Evolutionary conservation across 2,888 invertebrate species (phyloP).

Genomic region (Limnephilus lunatus): DNA sequence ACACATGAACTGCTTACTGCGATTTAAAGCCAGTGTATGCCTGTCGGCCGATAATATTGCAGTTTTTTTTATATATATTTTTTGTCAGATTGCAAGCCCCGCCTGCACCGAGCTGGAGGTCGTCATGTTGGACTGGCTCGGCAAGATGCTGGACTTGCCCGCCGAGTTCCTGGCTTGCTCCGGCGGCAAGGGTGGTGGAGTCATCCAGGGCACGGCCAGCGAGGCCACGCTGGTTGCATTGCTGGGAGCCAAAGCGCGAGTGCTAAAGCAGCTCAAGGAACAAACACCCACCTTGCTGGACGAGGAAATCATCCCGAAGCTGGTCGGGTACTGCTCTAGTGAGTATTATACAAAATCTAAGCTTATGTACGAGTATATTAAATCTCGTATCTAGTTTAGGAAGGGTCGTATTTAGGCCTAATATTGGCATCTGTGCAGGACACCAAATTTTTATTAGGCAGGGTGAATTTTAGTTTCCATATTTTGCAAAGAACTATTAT

Average conservation of each 20-base stretch:
- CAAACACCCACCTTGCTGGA: constrained; percentile 87
- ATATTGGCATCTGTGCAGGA: neutral
- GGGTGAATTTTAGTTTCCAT: neutral
- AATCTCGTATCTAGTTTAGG: neutral
- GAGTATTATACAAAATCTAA: constrained; percentile 70
- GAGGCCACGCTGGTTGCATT: constrained; percentile 95
- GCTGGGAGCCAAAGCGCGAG: constrained; percentile 90
- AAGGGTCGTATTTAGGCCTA: neutral
- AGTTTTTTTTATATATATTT: neutral
- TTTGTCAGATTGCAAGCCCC: constrained; percentile 89
- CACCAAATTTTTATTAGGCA: neutral
- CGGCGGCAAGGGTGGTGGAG: constrained; percentile 92
- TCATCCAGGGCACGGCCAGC: constrained; percentile 95
- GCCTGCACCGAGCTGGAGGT: constrained; percentile 98
- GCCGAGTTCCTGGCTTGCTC: constrained; percentile 89
- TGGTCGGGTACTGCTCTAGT: constrained; percentile 93
- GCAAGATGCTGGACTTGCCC: constrained; percentile 93
- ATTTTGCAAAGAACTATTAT: neutral
- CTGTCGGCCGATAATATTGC: neutral
- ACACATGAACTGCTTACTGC: too few relatives aligned
- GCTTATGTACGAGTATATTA: neutral
- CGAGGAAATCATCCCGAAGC: constrained; percentile 84
- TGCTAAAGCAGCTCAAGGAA: constrained; percentile 82
- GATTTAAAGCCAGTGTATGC: neutral
- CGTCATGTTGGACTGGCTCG: constrained; percentile 96